These are phyloP conservation scores for Cataglyphis rosenhaueri DNA, from an alignment of 2,888 invertebrate species.

Conservation along the genomic window DNA sequence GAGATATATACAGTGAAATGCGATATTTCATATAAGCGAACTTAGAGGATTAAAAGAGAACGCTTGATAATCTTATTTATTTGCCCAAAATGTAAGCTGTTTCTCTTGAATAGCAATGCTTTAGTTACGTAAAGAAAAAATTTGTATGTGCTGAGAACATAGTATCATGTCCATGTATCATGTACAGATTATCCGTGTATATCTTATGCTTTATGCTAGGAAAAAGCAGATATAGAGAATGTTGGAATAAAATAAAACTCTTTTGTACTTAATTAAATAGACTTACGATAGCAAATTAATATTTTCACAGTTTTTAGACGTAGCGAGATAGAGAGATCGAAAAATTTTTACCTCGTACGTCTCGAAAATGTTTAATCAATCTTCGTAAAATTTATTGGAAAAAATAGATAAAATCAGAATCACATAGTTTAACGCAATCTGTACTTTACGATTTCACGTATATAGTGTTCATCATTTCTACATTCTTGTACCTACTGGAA, in stretches of 20 bases:
- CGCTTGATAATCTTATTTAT: conserved; percentile 70
- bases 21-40: conserved; percentile 65
- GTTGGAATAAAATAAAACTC: conserved; percentile 63
- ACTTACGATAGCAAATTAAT: conserved; percentile 73
- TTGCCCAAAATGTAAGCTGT: conserved; percentile 67
- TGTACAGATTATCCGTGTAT: conserved; percentile 71
- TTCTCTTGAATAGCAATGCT: conserved; percentile 56
- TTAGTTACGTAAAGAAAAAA: conserved; percentile 47
- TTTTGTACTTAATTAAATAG: conserved; percentile 85
- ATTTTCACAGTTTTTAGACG: conserved; percentile 69
- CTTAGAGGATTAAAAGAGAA: conserved; percentile 39
- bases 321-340: conserved; percentile 3
- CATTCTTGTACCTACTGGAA: conserved; percentile 7
- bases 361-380: conserved; percentile 31
- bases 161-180: conserved; percentile 68
- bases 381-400: neutral
- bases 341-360: conserved; percentile 39
- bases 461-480: conserved; percentile 25
- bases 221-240: conserved; percentile 75
- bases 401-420: conserved; percentile 50
- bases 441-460: conserved; percentile 1
- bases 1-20: conserved; percentile 22
- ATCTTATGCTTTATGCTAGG: conserved; percentile 76
- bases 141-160: conserved; percentile 36
- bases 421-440: neutral